Evolutionary conservation across 2,113 vertebrate species (phyloP), one percentile per base, ranked within the genome.

Genomic region (Phoxinus phoxinus): DNA sequence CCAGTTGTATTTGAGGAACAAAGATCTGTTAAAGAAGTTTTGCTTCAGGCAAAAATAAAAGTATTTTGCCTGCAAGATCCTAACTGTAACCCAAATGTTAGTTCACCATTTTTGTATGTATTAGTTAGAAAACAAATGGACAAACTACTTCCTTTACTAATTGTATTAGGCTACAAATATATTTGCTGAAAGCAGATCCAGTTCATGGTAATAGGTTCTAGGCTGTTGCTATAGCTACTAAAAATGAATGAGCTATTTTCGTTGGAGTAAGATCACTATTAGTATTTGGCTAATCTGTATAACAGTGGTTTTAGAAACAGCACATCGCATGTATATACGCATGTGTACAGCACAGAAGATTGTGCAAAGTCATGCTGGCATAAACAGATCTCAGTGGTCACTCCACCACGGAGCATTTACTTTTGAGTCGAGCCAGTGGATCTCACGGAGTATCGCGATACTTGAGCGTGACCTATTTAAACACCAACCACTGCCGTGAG

Each of bases 351-450:
- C 2, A 5, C 23, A 53, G 35, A 86, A 92, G 94, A 89, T 23
- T 23, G 56, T 94, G 95, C 94, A 87, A 88, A 94, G 94, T 95
- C 95, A 95, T 92, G 89, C 92, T 92, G 90, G 19, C 58, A 71
- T 69, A 78, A 76, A 53, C 25, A 79, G 35, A n/a, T 21, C 2
- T 0, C n/a, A 73, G 74, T 53, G 30, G n/a, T 51, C 35, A 41
- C 19, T 83, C 37, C 27, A 56, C 37, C 23, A 56, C 25, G 21
- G n/a, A 46, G 41, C 56, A 37, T 30, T 15, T 27, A n/a, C 80
- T 69, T 17, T 63, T 30, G 48, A 51, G 4, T 51, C 3, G n/a
- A 75, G 6, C 10, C n/a, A 23, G 69, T 44, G 69, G 8, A 61
- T 65, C 56, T 32, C 37, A 6, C 13, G 1, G 7, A 41, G 21